Percentiles rank a stretch among this genome's conserved stretches.
phyloP scores from a whole-genome alignment of 2,888 invertebrate species.

The Xestoiulus laeticollis region DNA sequence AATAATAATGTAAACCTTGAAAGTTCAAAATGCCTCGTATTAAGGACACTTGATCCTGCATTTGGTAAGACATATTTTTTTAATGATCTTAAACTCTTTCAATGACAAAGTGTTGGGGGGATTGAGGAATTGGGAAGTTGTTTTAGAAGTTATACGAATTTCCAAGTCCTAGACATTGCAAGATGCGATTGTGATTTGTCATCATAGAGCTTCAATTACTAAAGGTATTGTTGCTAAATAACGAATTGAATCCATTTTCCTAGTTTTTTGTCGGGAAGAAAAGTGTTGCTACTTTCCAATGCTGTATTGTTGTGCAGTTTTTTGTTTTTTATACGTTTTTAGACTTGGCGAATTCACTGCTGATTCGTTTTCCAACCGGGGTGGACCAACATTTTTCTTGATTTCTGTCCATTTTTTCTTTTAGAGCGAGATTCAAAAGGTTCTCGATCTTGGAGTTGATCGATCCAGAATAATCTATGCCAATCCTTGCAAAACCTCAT shows the following conservation, averaged over 20 bases:
- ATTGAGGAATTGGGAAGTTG: background rate
- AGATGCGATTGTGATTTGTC: slow-evolving; percentile 30
- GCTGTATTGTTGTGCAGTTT: background rate
- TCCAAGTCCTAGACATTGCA: background rate
- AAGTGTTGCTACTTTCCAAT: background rate
- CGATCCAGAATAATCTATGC: slow-evolving; percentile 91
- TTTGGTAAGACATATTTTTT: slow-evolving; percentile 21
- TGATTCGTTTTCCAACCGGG: background rate
- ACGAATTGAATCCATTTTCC: slow-evolving; percentile 25
- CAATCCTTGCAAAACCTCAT: slow-evolving; percentile 92
- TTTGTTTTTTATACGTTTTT: background rate
- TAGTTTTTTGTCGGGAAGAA: background rate
- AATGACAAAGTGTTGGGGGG: background rate
- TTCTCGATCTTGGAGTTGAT: slow-evolving; percentile 77
- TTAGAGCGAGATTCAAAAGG: slow-evolving; percentile 82
- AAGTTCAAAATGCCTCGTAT: slow-evolving; percentile 7
- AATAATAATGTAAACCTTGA: slow-evolving; percentile 24
- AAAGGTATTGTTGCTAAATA: slow-evolving; percentile 23
- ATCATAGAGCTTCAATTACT: background rate
- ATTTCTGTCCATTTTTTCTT: slow-evolving; percentile 20
- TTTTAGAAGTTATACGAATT: background rate
- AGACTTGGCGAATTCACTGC: background rate
- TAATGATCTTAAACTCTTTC: background rate
- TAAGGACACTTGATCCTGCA: slow-evolving; percentile 6
- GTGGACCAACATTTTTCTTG: background rate